These are phyloP conservation scores for Dynastes tityus DNA, from an alignment of 2,888 invertebrate species.

Conservation along the genomic window DNA sequence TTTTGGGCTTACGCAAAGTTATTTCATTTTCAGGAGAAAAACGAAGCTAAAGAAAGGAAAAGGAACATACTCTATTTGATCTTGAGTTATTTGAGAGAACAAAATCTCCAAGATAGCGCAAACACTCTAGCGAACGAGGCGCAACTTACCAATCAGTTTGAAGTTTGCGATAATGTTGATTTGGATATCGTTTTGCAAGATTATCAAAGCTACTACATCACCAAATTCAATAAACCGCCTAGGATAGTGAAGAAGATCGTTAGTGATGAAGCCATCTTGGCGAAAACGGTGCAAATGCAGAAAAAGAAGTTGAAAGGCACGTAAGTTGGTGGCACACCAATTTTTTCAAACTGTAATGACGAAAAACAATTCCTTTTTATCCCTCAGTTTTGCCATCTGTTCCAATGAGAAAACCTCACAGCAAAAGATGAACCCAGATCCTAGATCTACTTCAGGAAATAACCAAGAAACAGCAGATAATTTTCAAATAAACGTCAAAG, in stretches of 20 bases:
- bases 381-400: not conserved
- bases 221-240: constrained; percentile 90
- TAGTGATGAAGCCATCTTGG: constrained; percentile 52
- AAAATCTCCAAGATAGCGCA: constrained; percentile 78
- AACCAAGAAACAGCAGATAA: not conserved
- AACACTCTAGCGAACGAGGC: constrained; percentile 82
- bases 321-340: constrained; percentile 9
- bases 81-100: constrained; percentile 78
- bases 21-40: constrained; percentile 58
- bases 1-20: not conserved
- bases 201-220: constrained; percentile 88
- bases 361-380: no score
- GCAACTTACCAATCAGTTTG: constrained; percentile 78
- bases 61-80: constrained; percentile 78
- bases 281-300: constrained; percentile 31
- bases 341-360: no score
- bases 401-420: constrained; percentile 16
- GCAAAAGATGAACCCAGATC: constrained; percentile 8
- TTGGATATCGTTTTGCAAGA: constrained; percentile 91
- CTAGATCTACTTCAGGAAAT: constrained; percentile 8
- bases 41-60: constrained; percentile 68
- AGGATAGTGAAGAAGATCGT: constrained; percentile 79
- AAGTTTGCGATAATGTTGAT: constrained; percentile 93
- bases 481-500: constrained; percentile 49
- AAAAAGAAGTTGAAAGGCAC: constrained; percentile 47